Base-by-base conservation (phyloP, 1,140 invertebrate genomes). In the Brachionus calyciflorus region DNA sequence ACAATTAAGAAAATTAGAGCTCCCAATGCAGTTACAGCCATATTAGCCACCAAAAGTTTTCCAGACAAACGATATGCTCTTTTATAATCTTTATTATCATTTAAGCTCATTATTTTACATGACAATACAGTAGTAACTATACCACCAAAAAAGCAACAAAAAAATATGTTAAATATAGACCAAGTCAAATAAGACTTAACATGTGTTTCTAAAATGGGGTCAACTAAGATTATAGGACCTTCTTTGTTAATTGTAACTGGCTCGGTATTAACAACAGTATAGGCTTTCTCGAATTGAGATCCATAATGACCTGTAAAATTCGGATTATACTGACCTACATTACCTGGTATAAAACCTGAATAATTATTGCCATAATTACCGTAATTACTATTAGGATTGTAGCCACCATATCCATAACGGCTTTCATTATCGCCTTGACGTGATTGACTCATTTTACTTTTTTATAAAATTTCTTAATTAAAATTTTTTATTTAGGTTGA, bases 101-200 rank as follows among this genome's bases (percentile, higher is more conserved):
- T 73, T 2, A 73, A 41, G 12, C 48, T 19, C 69, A 73, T 73
- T 40, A 73, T 12, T 33, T 73, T 73, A 41, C 69, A 73, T 21
- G 69, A 73, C 69, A 73, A 33, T n/a, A 51, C 33, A 28, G 69
- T 73, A 0, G 69, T 73, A 3, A 51, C 51, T 30, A 73, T 30
- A 12, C 69, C 69, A 3, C 69, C 69, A 41, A 73, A 51, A 24
- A 73, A 51, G 17, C 69, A 73, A 26, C 69, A 73, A 40, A 49
- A 73, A 28, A 73, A 51, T 19, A 73, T 49, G 40, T 73, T 73
- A 21, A 73, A 51, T 6, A 73, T 24, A 0, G 69, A 73, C 69
- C 69, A 73, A 2, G 69, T 73, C 17, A 73, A 73, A 55, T 73
- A 73, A 5, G 69, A 73, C 46, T 73, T 73, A 24, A 73, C 48